Evolutionary conservation across 1,140 invertebrate genomes (phyloP), one percentile per base, ranked within the genome.

Genomic region (Ostrea edulis): DNA sequence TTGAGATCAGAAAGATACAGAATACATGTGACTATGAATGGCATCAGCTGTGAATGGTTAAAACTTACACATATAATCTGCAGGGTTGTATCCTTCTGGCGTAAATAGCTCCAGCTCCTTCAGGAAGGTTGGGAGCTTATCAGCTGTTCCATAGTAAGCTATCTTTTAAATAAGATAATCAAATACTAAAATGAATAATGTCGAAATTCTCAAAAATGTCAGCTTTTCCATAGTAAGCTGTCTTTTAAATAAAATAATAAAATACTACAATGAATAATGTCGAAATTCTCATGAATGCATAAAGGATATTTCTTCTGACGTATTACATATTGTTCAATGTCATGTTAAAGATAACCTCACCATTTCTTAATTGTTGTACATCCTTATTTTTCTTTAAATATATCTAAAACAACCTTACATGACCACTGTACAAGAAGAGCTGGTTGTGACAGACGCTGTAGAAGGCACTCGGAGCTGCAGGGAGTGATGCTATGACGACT

Each of bases 11-110:
- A 5, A 44, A 44, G 35, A 44, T 44, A 5, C 5, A 44, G 35
- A 2, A 5, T 44, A 5, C 35, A 44, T 2, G 35, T 44, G 5
- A 44, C 5, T 44, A 1, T 1, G 5, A 44, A 44, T 44, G 35
- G 35, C 35, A 44, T 44, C 1, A 44, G 35, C 35, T 44, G 35
- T 44, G 11, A 71, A 71, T 77, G 0, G 52, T 7, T n/a, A 7
- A 17, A 68, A 87, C 88, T 83, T 86, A 89, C 88, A 84, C 51
- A 89, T 55, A 22, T 89, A 84, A 35, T 89, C 88, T 8, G 85
- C 51, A 2, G 86, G 85, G n/a, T 89, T 82, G 22, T 89, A 85
- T 8, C 58, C 86, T 0, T 0, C 2, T 68, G 52, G 53, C 25
- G 65, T 44, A 65, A 25, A 5, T 22, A 83, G 14, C 22, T 44